These are phyloP conservation scores for Mus pahari DNA, from an alignment of 2,113 vertebrate species.

Conservation along the genomic window DNA sequence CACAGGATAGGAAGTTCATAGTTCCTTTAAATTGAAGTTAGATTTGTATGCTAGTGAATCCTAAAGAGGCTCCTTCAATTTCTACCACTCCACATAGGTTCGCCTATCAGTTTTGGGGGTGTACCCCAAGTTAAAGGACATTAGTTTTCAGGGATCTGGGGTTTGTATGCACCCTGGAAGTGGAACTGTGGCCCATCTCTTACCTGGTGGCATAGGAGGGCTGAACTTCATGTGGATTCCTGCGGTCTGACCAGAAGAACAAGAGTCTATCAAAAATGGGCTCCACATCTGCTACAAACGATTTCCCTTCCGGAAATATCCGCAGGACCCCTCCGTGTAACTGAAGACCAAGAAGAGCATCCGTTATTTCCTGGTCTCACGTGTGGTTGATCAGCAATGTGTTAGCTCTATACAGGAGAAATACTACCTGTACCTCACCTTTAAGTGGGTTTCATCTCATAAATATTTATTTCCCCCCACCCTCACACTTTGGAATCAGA, in stretches of 20 bases:
- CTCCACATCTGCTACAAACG: conserved; percentile 93
- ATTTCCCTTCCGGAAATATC: conserved; percentile 95
- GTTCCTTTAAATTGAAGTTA: background rate
- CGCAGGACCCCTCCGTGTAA: conserved; percentile 94
- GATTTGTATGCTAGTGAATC: background rate
- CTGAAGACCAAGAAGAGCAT: conserved; percentile 82
- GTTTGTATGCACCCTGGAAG: background rate
- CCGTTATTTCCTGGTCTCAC: conserved; percentile 41
- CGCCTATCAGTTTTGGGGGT: background rate
- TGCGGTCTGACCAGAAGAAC: conserved; percentile 97
- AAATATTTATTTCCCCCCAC: background rate
- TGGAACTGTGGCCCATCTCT: background rate
- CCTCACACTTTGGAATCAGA: background rate
- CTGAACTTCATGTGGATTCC: conserved; percentile 97
- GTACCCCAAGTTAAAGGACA: background rate
- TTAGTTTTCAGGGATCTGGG: background rate
- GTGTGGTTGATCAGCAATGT: background rate
- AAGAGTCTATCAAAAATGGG: conserved; percentile 96
- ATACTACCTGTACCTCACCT: background rate
- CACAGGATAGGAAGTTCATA: background rate
- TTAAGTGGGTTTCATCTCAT: background rate
- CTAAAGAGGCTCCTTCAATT: background rate
- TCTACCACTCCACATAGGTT: background rate
- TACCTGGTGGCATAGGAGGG: conserved; percentile 95
- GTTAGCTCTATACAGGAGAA: background rate